phyloP scores from a whole-genome alignment of 1,140 invertebrate species.

The Diorhabda sublineata region DNA sequence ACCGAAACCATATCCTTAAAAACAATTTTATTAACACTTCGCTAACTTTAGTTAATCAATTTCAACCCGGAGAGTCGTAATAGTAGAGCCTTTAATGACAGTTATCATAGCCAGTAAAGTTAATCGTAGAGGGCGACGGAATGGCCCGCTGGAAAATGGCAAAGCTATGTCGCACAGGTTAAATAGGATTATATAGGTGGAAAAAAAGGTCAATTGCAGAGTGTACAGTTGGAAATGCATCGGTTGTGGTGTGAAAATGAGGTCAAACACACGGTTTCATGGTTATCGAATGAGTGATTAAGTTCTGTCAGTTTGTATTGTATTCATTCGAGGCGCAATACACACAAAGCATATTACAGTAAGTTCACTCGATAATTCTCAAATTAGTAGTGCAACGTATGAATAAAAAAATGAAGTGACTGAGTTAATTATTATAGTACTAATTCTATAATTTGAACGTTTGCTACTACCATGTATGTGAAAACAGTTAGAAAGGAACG shows the following conservation, averaged over 20 bases:
- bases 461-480: too few species aligned
- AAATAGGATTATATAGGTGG: not conserved
- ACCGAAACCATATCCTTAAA: not conserved
- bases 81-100: not conserved
- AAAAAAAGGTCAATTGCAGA: not conserved
- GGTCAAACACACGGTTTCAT: not conserved
- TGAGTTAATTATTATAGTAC: too few species aligned
- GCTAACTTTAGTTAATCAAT: constrained; percentile 3
- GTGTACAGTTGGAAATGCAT: not conserved
- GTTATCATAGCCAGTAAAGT: not conserved
- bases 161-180: not conserved
- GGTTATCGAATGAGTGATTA: too few species aligned
- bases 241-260: not conserved
- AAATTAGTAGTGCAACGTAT: too few species aligned
- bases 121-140: not conserved
- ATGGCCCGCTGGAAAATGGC: not conserved
- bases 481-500: too few species aligned
- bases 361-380: too few species aligned
- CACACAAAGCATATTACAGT: too few species aligned
- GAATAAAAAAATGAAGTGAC: too few species aligned
- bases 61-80: not conserved
- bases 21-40: constrained; percentile 1
- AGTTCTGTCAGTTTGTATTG: too few species aligned
- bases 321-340: too few species aligned
- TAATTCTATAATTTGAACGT: too few species aligned